Percentiles rank a stretch among this genome's conserved stretches.
Conservation (phyloP, 2,113 vertebrate species). For the Lamprotornis superbus region DNA sequence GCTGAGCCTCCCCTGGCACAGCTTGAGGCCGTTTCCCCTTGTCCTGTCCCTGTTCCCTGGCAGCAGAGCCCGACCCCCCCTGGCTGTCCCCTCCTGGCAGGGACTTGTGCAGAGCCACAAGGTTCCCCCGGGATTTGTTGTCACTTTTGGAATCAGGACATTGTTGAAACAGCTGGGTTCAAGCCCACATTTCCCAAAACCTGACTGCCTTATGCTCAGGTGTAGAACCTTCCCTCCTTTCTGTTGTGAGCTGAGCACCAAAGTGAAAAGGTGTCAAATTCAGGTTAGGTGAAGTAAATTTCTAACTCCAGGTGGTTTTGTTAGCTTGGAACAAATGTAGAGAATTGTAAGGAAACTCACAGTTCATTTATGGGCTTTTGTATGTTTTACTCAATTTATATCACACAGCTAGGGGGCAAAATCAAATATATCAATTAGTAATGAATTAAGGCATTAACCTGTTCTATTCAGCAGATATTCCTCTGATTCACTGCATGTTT, state of each 20-base stretch:
- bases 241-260: neutral
- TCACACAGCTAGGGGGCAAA: too few species aligned
- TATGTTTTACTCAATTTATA: neutral
- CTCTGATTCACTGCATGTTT: neutral
- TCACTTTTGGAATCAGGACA: neutral
- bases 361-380: neutral
- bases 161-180: neutral
- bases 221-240: neutral
- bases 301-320: neutral
- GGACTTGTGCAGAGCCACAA: neutral
- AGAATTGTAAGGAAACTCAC: neutral
- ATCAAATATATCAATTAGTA: neutral
- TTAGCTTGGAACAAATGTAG: neutral
- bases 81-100: neutral
- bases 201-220: neutral
- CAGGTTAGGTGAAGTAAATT: neutral
- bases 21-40: neutral
- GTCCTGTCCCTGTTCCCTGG: neutral
- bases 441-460: neutral
- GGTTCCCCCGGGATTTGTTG: neutral
- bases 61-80: neutral
- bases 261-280: neutral
- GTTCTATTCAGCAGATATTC: neutral
- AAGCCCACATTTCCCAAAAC: neutral
- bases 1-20: neutral